A percentile compares a stretch with the other conserved stretches of the same genome.
Evolutionary conservation across 2,113 vertebrate genomes (phyloP).

Genomic region (Sapajus apella): DNA sequence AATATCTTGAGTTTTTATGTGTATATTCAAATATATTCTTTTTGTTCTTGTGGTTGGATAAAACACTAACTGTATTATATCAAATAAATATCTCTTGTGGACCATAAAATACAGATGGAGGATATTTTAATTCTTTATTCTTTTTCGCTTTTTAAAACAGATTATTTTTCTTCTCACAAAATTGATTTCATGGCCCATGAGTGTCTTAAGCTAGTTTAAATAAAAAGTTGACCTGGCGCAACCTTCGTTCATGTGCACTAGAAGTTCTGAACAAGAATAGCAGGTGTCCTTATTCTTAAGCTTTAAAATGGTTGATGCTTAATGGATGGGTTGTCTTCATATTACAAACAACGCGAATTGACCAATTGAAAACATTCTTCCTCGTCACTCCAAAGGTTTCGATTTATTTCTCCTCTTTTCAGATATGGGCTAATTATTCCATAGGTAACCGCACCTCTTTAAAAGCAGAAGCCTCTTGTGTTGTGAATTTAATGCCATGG

Average conservation of each 20-base stretch:
- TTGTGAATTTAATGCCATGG: neutral
- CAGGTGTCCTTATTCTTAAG: neutral
- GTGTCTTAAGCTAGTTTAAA: neutral
- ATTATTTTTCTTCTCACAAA: neutral
- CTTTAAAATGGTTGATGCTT: neutral
- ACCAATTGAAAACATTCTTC: neutral
- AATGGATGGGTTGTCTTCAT: neutral
- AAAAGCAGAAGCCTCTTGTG: neutral
- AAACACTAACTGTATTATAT: slow-evolving; percentile 90
- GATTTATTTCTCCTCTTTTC: slow-evolving; percentile 16
- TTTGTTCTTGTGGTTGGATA: slow-evolving; percentile 85
- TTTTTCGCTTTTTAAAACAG: neutral
- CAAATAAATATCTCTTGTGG: slow-evolving; percentile 88
- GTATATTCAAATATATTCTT: slow-evolving; percentile 79
- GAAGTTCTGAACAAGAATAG: neutral
- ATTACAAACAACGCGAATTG: neutral
- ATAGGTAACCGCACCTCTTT: neutral
- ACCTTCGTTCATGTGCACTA: fast-evolving
- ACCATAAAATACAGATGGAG: slow-evolving; percentile 77
- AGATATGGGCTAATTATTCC: neutral
- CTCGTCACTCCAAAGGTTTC: neutral
- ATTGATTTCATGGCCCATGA: neutral
- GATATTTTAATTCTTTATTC: neutral
- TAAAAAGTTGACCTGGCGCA: neutral
- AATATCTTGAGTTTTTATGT: slow-evolving; percentile 80